Evolutionary conservation across 35 echinoderm and acorn worm species (phyloP).

Genomic region (Amphiura filiformis): DNA sequence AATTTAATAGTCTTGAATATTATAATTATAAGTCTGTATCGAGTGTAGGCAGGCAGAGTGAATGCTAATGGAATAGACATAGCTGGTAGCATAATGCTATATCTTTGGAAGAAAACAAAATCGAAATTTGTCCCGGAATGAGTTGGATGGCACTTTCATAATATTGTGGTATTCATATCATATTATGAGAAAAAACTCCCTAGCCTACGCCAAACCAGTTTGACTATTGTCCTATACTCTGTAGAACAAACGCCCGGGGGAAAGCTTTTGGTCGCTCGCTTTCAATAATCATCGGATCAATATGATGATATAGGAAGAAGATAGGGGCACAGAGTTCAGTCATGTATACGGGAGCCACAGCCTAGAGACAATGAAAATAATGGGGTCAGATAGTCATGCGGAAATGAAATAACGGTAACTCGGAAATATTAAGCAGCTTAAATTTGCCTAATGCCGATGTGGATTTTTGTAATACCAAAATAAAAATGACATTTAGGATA

Average conservation of each 20-base stretch:
- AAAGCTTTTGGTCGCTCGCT: slow-evolving; percentile 10
- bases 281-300: slow-evolving; percentile 1
- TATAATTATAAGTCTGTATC: neutral
- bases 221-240: neutral
- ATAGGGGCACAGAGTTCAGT: neutral
- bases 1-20: neutral
- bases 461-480: neutral
- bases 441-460: neutral
- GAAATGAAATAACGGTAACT: neutral
- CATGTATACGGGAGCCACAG: neutral
- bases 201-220: neutral
- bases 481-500: neutral
- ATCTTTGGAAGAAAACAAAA: neutral
- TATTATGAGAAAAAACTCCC: slow-evolving; percentile 2
- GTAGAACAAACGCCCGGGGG: neutral
- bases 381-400: neutral
- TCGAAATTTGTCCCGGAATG: neutral
- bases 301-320: neutral
- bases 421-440: neutral
- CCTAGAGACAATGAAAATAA: neutral
- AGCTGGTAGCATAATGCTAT: neutral
- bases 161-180: slow-evolving; percentile 13
- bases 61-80: neutral
- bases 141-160: neutral
- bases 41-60: neutral